Percentiles rank a stretch among this genome's conserved stretches.
These are phyloP conservation scores for Bombus impatiens DNA, from an alignment of 1,140 invertebrate genomes.

Conservation along the genomic window DNA sequence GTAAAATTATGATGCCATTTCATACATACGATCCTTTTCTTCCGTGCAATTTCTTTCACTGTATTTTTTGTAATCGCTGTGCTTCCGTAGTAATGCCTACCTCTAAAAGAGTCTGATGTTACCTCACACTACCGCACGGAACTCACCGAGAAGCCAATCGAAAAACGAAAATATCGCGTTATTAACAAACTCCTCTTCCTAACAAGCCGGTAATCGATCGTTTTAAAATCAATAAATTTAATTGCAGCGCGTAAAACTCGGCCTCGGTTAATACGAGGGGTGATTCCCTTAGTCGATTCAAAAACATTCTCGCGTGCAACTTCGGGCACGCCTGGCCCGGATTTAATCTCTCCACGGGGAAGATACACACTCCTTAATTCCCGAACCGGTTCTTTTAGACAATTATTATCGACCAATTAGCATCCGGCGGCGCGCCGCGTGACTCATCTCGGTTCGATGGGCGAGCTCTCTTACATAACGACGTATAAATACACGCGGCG, in stretches of 20 bases:
- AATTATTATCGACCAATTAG: conserved; percentile 50
- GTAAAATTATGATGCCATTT: too few species aligned
- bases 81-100: too few species aligned
- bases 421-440: conserved; percentile 11
- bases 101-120: too few species aligned
- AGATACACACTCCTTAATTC: neutral
- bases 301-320: neutral
- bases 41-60: too few species aligned
- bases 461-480: conserved; percentile 20
- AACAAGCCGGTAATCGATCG: neutral
- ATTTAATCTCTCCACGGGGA: conserved; percentile 17
- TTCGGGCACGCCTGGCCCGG: neutral
- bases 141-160: too few species aligned
- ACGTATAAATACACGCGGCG: conserved; percentile 16
- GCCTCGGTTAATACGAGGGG: neutral
- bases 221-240: neutral
- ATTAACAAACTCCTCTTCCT: neutral
- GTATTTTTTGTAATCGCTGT: too few species aligned
- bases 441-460: conserved; percentile 21
- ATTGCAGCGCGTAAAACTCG: too few species aligned
- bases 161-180: neutral
- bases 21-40: too few species aligned
- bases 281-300: neutral
- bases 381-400: conserved; percentile 45
- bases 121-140: too few species aligned